A percentile compares a stretch with the other conserved stretches of the same genome.
Evolutionary conservation across 1,140 invertebrate species (phyloP).

Genomic region (Elysia chlorotica): DNA sequence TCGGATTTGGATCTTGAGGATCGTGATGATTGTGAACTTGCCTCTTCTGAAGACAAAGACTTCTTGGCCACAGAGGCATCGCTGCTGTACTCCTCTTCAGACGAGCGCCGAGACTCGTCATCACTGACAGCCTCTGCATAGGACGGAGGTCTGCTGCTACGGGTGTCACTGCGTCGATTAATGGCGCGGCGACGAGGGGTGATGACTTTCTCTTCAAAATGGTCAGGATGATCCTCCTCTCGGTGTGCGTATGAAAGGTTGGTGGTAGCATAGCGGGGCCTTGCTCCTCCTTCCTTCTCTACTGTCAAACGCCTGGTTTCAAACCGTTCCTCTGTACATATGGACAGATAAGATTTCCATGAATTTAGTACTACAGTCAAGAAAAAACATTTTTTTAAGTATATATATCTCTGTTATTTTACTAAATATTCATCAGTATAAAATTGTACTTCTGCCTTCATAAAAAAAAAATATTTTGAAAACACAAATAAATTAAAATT

Average conservation of each 20-base stretch:
- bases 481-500: too few relatives aligned
- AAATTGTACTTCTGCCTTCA: too few relatives aligned
- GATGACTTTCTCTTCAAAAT: conserved; percentile 20
- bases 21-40: background rate
- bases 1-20: conserved; percentile 10
- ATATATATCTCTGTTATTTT: too few relatives aligned
- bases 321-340: too few relatives aligned
- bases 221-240: background rate
- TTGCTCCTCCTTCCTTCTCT: too few relatives aligned
- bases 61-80: background rate
- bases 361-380: too few relatives aligned
- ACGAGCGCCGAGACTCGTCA: conserved; percentile 17
- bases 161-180: background rate
- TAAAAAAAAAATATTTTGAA: too few relatives aligned
- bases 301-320: too few relatives aligned
- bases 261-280: background rate
- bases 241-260: background rate
- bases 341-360: too few relatives aligned
- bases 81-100: conserved; percentile 21
- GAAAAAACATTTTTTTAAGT: too few relatives aligned
- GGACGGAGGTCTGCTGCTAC: conserved; percentile 6
- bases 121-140: conserved; percentile 20
- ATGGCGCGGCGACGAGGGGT: background rate
- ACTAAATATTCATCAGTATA: too few relatives aligned
- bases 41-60: conserved; percentile 5